Percentiles rank a stretch among this genome's conserved stretches.
phyloP scores from a whole-genome alignment of 2,113 vertebrate species.

The Pseudopipra pipra region DNA sequence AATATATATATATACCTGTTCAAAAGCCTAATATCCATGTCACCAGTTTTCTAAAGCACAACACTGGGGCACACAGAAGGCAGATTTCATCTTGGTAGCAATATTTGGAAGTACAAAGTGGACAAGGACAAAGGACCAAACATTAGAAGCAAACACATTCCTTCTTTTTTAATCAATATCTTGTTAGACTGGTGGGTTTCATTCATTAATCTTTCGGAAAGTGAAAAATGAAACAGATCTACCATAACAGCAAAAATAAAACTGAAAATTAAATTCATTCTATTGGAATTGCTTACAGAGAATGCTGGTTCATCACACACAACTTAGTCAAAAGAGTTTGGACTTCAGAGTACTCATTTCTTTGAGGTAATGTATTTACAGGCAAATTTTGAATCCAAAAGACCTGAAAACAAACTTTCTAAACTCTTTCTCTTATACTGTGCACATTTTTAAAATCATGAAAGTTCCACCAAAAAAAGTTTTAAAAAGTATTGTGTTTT shows the following conservation, averaged over 20 bases:
- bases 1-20: neutral
- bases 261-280: slow-evolving; percentile 6
- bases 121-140: neutral
- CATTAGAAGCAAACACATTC: neutral
- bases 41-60: neutral
- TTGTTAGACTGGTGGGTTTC: neutral
- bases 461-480: neutral
- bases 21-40: neutral
- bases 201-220: slow-evolving; percentile 4
- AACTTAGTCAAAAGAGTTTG: neutral
- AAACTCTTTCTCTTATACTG: neutral
- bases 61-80: rapidly evolving
- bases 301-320: neutral
- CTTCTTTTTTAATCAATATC: slow-evolving; percentile 8
- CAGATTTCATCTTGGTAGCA: neutral
- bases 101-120: neutral
- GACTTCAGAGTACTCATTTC: neutral
- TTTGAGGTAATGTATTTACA: neutral
- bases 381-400: neutral
- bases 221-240: neutral
- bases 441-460: neutral
- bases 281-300: neutral
- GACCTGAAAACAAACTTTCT: neutral
- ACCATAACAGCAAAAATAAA: neutral
- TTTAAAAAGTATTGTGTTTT: neutral